Evolutionary conservation across 1,140 invertebrate species (phyloP).

Genomic region (Drosophila subpulchrella): DNA sequence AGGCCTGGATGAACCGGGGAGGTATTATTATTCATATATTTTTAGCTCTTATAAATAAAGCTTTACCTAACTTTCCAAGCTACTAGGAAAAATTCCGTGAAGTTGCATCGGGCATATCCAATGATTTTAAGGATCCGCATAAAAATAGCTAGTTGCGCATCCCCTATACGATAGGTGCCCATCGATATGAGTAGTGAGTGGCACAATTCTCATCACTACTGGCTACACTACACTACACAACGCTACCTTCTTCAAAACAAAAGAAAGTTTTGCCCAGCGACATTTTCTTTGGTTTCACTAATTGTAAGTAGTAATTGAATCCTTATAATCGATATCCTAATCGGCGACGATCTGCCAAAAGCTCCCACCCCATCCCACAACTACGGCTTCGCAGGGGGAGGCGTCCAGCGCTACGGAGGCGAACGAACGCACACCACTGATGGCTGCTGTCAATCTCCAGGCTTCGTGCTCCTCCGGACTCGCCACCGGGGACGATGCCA

Average conservation of each 20-base stretch:
- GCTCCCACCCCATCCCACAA: conserved; percentile 23
- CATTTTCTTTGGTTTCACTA: background rate
- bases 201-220: too few species aligned
- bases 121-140: too few species aligned
- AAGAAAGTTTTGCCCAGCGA: conserved; percentile 33
- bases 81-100: too few species aligned
- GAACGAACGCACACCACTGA: conserved; percentile 91
- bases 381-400: conserved; percentile 67
- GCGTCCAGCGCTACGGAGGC: conserved; percentile 64
- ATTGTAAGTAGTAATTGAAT: conserved; percentile 6
- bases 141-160: too few species aligned
- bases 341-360: background rate
- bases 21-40: too few species aligned
- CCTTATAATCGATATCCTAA: background rate
- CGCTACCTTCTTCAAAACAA: conserved; percentile 17
- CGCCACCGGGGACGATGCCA: conserved; percentile 21
- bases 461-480: conserved; percentile 71
- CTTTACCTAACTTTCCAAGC: too few species aligned
- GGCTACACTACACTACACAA: too few species aligned
- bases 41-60: too few species aligned
- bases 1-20: too few species aligned
- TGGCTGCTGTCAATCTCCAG: conserved; percentile 90
- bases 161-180: too few species aligned
- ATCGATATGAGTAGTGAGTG: too few species aligned
- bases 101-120: too few species aligned